phyloP scores from a whole-genome alignment of 2,113 vertebrate genomes.

The Stegostoma tigrinum region DNA sequence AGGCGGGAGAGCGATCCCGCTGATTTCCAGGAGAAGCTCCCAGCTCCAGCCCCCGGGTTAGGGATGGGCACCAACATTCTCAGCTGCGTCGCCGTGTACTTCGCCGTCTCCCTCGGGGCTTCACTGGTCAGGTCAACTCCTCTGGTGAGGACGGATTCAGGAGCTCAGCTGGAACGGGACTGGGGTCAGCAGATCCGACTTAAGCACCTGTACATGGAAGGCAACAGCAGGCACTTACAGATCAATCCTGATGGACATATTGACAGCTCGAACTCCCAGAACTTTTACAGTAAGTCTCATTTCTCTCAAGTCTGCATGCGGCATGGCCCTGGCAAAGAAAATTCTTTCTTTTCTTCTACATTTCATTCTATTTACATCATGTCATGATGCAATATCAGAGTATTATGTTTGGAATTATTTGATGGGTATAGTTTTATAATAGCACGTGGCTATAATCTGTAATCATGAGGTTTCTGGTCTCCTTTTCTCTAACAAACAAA shows the following conservation, averaged over 20 bases:
- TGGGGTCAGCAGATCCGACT: slow-evolving; percentile 67
- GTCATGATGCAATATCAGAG: background rate
- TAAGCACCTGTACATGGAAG: slow-evolving; percentile 66
- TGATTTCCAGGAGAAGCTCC: background rate
- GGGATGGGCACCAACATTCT: background rate
- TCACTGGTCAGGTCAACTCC: slow-evolving; percentile 42
- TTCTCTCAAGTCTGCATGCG: too few species aligned
- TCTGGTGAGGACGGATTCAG: slow-evolving; percentile 43
- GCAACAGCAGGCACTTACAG: slow-evolving; percentile 80
- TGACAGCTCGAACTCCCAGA: slow-evolving; percentile 53
- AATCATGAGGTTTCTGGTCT: too few species aligned
- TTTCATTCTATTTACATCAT: too few species aligned
- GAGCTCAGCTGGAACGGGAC: slow-evolving; percentile 59
- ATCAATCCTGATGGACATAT: slow-evolving; percentile 58
- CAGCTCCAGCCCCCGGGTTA: background rate
- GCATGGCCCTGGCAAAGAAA: too few species aligned
- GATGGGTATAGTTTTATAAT: background rate
- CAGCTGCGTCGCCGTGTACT: slow-evolving; percentile 46
- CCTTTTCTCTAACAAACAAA: background rate
- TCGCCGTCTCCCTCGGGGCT: slow-evolving; percentile 41
- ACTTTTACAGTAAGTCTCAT: slow-evolving; percentile 68
- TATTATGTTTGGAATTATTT: background rate
- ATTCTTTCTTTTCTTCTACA: background rate
- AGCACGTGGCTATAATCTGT: background rate
- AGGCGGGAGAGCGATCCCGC: background rate